Percentiles rank a stretch among this genome's conserved stretches.
phyloP scores from a whole-genome alignment of 2,888 invertebrate species.

The Lysandra coridon region DNA sequence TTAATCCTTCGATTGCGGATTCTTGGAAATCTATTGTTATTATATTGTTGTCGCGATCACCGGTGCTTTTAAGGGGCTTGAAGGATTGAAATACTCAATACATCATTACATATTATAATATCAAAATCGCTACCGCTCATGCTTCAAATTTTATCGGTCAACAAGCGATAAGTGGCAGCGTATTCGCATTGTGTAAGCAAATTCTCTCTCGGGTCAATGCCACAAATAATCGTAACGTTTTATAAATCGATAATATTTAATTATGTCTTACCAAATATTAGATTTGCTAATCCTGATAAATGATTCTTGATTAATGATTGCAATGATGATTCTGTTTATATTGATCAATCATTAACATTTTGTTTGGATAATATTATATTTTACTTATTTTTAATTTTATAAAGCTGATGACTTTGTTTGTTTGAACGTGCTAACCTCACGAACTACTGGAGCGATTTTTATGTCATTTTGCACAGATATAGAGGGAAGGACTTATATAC shows the following conservation, averaged over 20 bases:
- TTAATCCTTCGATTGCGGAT: no score
- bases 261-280: constrained; percentile 32
- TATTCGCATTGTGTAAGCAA: constrained; percentile 54
- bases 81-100: no score
- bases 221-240: constrained; percentile 37
- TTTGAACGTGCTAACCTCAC: not conserved
- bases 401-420: not conserved
- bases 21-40: no score
- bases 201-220: constrained; percentile 36
- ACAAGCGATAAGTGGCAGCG: constrained; percentile 51
- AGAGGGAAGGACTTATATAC: no score
- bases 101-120: not conserved
- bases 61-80: no score
- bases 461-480: no score
- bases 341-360: not conserved
- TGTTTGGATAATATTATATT: not conserved
- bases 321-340: not conserved
- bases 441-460: not conserved
- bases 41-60: no score
- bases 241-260: constrained; percentile 44
- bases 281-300: constrained; percentile 15
- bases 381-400: not conserved
- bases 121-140: constrained; percentile 37
- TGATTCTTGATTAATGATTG: not conserved
- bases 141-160: constrained; percentile 37